Percentiles rank a stretch among this genome's conserved stretches.
phyloP scores from a whole-genome alignment of 2,888 invertebrate species.

The Sesia bembeciformis region DNA sequence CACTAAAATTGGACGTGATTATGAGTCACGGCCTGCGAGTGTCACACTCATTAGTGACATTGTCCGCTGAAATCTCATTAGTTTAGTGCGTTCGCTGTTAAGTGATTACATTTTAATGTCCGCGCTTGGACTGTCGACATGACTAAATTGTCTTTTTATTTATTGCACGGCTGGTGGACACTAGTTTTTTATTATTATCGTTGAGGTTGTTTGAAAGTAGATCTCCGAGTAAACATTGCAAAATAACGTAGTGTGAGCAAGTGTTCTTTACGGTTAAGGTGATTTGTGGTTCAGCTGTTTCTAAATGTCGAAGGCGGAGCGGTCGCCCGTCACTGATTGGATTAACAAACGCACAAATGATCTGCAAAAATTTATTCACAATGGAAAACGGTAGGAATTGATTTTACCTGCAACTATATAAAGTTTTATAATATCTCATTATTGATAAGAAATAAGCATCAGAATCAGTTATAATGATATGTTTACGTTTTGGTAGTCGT shows the following conservation, averaged over 20 bases:
- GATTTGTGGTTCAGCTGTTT: slow-evolving; percentile 28
- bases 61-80: slow-evolving; percentile 68
- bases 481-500: slow-evolving; percentile 1
- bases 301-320: slow-evolving; percentile 53
- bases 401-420: background rate
- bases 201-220: slow-evolving; percentile 46
- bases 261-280: slow-evolving; percentile 31
- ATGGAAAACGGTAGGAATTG: slow-evolving; percentile 57
- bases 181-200: slow-evolving; percentile 31
- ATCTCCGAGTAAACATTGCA: slow-evolving; percentile 17
- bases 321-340: slow-evolving; percentile 58
- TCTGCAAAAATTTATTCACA: slow-evolving; percentile 53
- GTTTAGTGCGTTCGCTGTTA: slow-evolving; percentile 64
- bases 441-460: background rate
- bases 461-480: background rate
- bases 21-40: slow-evolving; percentile 57
- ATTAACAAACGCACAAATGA: slow-evolving; percentile 52
- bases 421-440: background rate
- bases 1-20: slow-evolving; percentile 49
- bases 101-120: slow-evolving; percentile 66
- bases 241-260: slow-evolving; percentile 30
- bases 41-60: slow-evolving; percentile 58
- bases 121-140: slow-evolving; percentile 35
- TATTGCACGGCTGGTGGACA: slow-evolving; percentile 29
- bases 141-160: slow-evolving; percentile 42